phyloP scores from a whole-genome alignment of 2,797 vertebrate genomes.

The Heliangelus exortis region DNA sequence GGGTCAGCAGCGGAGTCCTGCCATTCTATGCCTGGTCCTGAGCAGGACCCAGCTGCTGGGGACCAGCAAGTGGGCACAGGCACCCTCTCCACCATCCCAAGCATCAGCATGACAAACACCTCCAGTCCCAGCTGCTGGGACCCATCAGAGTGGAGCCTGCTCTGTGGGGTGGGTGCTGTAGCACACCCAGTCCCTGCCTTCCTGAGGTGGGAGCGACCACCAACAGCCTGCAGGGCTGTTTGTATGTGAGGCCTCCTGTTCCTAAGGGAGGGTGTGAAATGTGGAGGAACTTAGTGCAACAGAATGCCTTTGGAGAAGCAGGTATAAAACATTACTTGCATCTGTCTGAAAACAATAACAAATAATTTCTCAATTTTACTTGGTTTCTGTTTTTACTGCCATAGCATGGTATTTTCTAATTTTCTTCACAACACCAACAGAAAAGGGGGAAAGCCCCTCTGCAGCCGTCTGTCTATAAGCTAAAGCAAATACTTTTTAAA shows the following conservation, averaged over 20 bases:
- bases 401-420: constrained; percentile 15
- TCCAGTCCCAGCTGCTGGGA: background rate
- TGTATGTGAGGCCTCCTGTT: background rate
- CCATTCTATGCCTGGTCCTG: fast-evolving
- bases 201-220: background rate
- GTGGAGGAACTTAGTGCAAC: background rate
- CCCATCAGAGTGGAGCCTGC: background rate
- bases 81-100: fast-evolving
- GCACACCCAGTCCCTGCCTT: too few species aligned
- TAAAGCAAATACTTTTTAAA: constrained; percentile 73
- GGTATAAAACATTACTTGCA: background rate
- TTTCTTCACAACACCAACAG: constrained; percentile 20
- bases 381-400: constrained; percentile 15
- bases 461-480: constrained; percentile 39
- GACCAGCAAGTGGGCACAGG: background rate
- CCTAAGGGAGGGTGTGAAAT: background rate
- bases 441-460: constrained; percentile 35
- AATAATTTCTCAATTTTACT: background rate
- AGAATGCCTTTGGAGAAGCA: background rate
- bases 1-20: background rate
- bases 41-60: fast-evolving
- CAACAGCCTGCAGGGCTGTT: background rate
- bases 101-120: background rate
- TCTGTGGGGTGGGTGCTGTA: background rate
- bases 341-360: background rate